These are phyloP conservation scores for Apostichopus japonicus DNA, from an alignment of 35 echinoderm and acorn worm genomes.

Conservation along the genomic window DNA sequence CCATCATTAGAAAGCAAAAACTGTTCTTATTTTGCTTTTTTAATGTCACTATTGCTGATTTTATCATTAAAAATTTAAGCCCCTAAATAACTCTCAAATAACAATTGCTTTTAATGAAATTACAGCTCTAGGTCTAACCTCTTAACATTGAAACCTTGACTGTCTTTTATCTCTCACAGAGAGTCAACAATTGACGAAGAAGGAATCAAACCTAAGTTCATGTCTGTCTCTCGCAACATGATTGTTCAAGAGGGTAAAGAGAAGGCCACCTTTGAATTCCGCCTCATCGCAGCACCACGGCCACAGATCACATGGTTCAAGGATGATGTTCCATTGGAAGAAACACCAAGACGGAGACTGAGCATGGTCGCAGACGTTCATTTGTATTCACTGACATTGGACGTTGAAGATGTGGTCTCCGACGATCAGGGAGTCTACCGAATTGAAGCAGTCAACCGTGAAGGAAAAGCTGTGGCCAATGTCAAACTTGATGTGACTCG, in stretches of 20 bases:
- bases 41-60: no score
- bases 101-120: no score
- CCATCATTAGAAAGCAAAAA: no score
- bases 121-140: no score
- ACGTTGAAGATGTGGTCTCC: constrained; percentile 69
- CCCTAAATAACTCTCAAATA: no score
- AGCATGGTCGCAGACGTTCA: constrained; percentile 96
- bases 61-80: no score
- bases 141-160: no score
- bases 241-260: constrained; percentile 67
- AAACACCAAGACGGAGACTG: constrained; percentile 67
- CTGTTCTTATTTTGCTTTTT: no score
- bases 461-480: constrained; percentile 72
- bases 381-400: constrained; percentile 79
- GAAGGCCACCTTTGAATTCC: constrained; percentile 89
- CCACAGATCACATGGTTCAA: constrained; percentile 87
- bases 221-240: constrained; percentile 77
- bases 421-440: constrained; percentile 85
- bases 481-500: constrained; percentile 88
- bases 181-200: constrained; percentile 96
- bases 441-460: constrained; percentile 88
- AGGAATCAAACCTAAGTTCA: constrained; percentile 95
- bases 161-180: constrained; percentile 41
- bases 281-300: constrained; percentile 90
- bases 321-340: constrained; percentile 85